phyloP scores from a whole-genome alignment of 2,797 vertebrate species.

The Falco berigora region DNA sequence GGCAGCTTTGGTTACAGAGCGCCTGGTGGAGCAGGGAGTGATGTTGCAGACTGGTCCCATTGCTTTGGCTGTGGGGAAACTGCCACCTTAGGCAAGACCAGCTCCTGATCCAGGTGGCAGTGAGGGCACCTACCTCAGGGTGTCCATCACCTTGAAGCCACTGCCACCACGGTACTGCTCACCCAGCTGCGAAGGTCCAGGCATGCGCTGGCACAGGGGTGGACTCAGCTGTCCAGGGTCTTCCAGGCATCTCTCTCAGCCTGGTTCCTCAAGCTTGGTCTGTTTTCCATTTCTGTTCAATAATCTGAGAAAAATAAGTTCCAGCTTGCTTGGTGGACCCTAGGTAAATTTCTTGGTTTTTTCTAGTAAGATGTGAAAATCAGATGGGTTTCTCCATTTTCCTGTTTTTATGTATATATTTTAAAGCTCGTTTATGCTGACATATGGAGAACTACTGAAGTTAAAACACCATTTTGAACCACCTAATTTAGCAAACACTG shows the following conservation, averaged over 20 bases:
- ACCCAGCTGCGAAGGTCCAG: accelerated
- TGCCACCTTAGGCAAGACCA: neutral
- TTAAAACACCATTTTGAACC: neutral
- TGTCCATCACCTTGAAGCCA: neutral
- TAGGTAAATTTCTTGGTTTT: neutral
- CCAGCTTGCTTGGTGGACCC: accelerated
- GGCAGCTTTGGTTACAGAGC: neutral
- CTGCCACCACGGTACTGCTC: accelerated
- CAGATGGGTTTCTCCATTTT: neutral
- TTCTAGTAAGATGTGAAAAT: neutral
- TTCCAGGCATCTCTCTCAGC: neutral
- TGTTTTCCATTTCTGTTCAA: neutral
- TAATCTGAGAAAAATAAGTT: neutral
- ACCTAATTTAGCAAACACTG: neutral
- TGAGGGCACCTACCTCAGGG: neutral
- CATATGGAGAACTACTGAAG: neutral
- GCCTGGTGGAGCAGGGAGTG: accelerated
- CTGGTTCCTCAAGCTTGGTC: neutral
- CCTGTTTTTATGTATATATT: neutral
- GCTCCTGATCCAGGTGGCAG: neutral
- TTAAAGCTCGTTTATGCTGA: neutral
- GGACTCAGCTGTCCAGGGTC: neutral
- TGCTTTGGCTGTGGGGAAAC: accelerated
- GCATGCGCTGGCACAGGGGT: neutral
- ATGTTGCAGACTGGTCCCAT: neutral